Conservation (phyloP, 1,140 invertebrate genomes). For the Caerostris extrusa region DNA sequence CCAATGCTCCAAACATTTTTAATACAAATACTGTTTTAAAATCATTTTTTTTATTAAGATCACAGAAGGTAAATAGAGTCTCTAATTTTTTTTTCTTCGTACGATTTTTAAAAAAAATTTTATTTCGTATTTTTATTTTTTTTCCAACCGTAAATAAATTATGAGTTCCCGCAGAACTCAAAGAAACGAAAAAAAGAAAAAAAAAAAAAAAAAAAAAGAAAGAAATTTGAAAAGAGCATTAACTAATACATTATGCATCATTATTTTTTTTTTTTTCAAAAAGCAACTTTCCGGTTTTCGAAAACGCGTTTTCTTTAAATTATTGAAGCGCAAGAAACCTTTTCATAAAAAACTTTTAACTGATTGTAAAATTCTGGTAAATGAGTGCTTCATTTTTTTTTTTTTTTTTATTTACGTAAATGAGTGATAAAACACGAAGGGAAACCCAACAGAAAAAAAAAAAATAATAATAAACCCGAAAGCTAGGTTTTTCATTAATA, state of each 20-base stretch:
- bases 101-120: not conserved
- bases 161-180: not conserved
- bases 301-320: not conserved
- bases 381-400: not conserved
- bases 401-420: not conserved
- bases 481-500: constrained; percentile 1
- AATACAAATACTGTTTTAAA: not conserved
- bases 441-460: not conserved
- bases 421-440: not conserved
- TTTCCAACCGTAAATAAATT: not conserved
- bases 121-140: not conserved
- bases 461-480: not conserved
- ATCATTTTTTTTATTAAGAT: not conserved
- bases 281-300: not conserved
- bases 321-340: not conserved
- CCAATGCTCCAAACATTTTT: not conserved
- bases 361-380: constrained; percentile 14
- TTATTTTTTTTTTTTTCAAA: not conserved
- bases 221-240: not conserved
- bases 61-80: not conserved
- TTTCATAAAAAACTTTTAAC: not conserved
- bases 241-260: not conserved
- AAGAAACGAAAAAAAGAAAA: not conserved
- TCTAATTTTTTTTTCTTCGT: not conserved
- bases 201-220: not conserved